Evolutionary conservation across 2,888 invertebrate genomes (phyloP), one percentile per base, ranked within the genome.

Genomic region (Pterostichus niger): DNA sequence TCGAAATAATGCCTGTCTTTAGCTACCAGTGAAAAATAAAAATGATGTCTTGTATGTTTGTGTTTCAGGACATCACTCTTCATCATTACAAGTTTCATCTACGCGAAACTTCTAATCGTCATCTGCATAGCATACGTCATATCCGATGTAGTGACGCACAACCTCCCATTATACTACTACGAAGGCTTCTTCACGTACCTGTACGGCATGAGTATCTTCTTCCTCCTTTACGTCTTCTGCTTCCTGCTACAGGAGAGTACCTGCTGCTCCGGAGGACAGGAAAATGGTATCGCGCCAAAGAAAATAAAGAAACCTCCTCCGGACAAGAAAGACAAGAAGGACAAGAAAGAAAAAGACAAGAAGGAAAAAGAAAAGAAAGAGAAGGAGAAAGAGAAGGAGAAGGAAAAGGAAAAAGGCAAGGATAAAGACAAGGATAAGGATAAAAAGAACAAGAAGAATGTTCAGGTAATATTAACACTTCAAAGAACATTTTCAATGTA

Each of bases 131-230:
- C 97, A 85, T 97, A 98, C 91, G 97, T 98, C 87, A 95, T 98
- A 90, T 97, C 98, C 88, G 97, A 98, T 92, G 97, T 97, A 88
- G 96, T 97, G 89, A 97, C 97, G 86, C 96, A 97, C 91, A 96
- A 96, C 90, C 93, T 98, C 86, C 97, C 97, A 85, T 94, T 96
- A 85, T 95, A 96, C 91, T 98, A 97, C 92, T 98, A 97, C 91
- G 97, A 98, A 93, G 97, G 97, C 86, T 97, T 97, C 93, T 98
- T 97, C 92, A 97, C 97, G 85, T 98, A 97, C 91, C 93, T 98
- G 85, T 98, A 97, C 91, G 96, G 97, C 88, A 94, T 95, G 92
- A 97, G 97, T 91, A 97, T 98, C 90, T 92, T 97, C 87, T 98
- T 98, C 92, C 93, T 98, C 89, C 92, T 97, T 86, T 98, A 97